A percentile compares a stretch with the other conserved stretches of the same genome.
These are phyloP conservation scores for Drosophila sp. DNA, from an alignment of 1,140 invertebrate genomes.

Conservation along the genomic window DNA sequence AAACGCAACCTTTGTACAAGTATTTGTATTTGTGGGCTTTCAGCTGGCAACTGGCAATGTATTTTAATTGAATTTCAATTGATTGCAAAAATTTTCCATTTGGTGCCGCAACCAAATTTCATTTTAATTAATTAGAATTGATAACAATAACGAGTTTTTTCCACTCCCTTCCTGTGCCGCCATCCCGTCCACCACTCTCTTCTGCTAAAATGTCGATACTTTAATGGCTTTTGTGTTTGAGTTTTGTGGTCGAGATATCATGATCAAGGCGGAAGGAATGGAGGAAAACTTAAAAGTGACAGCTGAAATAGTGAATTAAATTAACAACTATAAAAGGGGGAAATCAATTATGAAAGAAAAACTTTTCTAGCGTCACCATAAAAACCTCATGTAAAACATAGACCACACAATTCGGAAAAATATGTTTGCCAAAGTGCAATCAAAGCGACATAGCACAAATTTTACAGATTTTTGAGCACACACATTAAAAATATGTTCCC, in stretches of 20 bases:
- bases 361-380: conserved; percentile 17
- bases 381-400: conserved; percentile 20
- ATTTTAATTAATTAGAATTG: conserved; percentile 79
- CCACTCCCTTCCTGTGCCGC: background rate
- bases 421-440: conserved; percentile 64
- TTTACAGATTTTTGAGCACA: conserved; percentile 69
- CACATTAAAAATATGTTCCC: conserved; percentile 74
- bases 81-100: conserved; percentile 76
- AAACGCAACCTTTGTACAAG: conserved; percentile 35
- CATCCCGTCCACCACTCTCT: background rate
- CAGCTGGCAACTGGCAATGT: conserved; percentile 50
- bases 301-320: background rate
- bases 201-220: conserved; percentile 45
- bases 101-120: conserved; percentile 62
- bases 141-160: conserved; percentile 70
- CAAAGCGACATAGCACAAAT: conserved; percentile 68
- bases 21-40: conserved; percentile 33
- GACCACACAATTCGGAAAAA: conserved; percentile 40
- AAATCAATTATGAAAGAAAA: conserved; percentile 1
- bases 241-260: background rate
- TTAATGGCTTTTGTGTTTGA: conserved; percentile 52
- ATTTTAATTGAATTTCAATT: conserved; percentile 82
- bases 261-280: conserved; percentile 4
- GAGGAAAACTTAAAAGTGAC: conserved; percentile 3
- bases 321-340: background rate